Evolutionary conservation across 2,888 invertebrate genomes (phyloP).

Genomic region (Cactoblastis cactorum): DNA sequence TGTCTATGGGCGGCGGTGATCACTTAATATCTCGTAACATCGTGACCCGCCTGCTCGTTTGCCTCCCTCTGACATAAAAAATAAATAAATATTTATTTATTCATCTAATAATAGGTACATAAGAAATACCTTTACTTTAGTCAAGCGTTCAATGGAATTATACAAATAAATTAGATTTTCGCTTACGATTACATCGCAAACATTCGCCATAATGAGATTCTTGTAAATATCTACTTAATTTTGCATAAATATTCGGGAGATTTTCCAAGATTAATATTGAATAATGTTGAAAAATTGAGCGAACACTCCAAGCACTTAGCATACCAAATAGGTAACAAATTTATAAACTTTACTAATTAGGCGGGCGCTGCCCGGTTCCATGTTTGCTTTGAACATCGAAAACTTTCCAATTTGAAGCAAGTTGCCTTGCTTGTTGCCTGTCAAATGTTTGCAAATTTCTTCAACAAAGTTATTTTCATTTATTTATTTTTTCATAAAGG

Average conservation of each 20-base stretch:
- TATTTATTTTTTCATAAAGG: neutral
- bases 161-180: neutral
- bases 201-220: neutral
- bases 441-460: neutral
- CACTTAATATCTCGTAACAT: too few relatives aligned
- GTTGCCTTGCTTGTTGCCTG: constrained; percentile 45
- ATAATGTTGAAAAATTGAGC: constrained; percentile 30
- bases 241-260: constrained; percentile 3
- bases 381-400: constrained; percentile 59
- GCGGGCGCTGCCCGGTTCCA: constrained; percentile 55
- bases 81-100: too few relatives aligned
- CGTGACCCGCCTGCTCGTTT: too few relatives aligned
- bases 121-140: too few relatives aligned
- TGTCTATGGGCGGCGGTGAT: too few relatives aligned
- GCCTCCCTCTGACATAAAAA: too few relatives aligned
- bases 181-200: neutral
- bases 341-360: constrained; percentile 73
- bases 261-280: constrained; percentile 28
- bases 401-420: constrained; percentile 62
- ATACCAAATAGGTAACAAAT: constrained; percentile 75
- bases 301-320: constrained; percentile 56
- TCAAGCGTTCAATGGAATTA: too few relatives aligned
- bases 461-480: neutral
- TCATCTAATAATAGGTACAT: too few relatives aligned
- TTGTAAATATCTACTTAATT: constrained; percentile 6